Evolutionary conservation across 1,140 invertebrate species (phyloP), one percentile per base, ranked within the genome.

Genomic region (Nautilus pompilius): DNA sequence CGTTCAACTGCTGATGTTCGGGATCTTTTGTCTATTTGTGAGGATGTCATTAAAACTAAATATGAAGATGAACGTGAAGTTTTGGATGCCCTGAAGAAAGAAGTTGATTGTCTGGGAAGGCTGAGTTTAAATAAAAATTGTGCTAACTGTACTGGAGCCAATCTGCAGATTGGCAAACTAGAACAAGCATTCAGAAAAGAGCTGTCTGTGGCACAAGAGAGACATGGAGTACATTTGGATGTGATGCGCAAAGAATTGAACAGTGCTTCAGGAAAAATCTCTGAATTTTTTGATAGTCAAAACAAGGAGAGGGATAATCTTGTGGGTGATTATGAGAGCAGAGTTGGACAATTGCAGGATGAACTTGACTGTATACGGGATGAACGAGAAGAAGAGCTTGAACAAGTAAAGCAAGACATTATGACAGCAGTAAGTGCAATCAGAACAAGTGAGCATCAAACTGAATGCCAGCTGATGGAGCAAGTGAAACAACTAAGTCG

Each of bases 351-450:
- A 57, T 57, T 79, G 15, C 71, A 79, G 66, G 72, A 72, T 41
- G 74, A 79, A 41, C 57, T 79, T 36, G 67, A 69, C 2, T 60
- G 62, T 26, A 63, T 79, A 22, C 70, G 62, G 32, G 58, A 62
- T 3, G 72, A 77, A 49, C 77, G 77, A 66, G 75, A 79, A 45
- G 73, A 76, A 13, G 77, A 79, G 55, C 60, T 77, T 26, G 77
- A 77, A 30, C 70, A 76, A 54, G 70, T 76, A 24, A 69, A 74
- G 32, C 74, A 76, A 60, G 77, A 79, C 58, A 74, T 79, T 36
- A 71, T 77, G 61, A 79, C 74, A 29, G 75, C 77, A 20, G 77
- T 79, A 3, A 70, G 73, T 69, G 77, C 77, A 17, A 77, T 79
- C 46, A 65, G 67, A 34, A 74, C 72, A 20, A 77, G 73, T 58